phyloP scores from a whole-genome alignment of 2,113 vertebrate genomes.

The Triplophysa rosa region DNA sequence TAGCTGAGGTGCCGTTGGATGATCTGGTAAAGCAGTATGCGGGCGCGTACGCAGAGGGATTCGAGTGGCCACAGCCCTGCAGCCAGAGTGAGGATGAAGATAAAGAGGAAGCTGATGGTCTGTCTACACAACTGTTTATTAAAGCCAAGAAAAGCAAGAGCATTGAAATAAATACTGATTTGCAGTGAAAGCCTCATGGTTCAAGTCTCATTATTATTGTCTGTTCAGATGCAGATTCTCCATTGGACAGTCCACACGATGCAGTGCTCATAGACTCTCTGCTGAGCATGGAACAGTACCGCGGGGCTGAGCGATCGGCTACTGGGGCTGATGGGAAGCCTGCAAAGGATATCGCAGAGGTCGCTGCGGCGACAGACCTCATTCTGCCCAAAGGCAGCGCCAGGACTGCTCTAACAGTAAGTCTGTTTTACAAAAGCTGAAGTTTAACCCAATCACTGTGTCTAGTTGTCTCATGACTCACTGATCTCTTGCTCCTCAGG shows the following conservation, averaged over 20 bases:
- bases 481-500: constrained; percentile 58
- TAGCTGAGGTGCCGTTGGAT: constrained; percentile 89
- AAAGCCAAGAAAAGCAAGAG: background rate
- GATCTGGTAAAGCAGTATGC: constrained; percentile 89
- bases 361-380: constrained; percentile 84
- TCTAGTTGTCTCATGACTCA: background rate
- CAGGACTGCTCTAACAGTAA: constrained; percentile 81
- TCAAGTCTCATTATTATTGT: background rate
- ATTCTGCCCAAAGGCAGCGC: constrained; percentile 88
- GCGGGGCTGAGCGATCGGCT: constrained; percentile 72
- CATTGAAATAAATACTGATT: background rate
- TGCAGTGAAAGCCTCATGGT: background rate
- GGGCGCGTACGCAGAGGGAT: constrained; percentile 87
- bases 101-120: constrained; percentile 80
- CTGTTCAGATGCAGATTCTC: constrained; percentile 71
- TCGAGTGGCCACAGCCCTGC: constrained; percentile 85
- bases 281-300: constrained; percentile 84
- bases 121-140: background rate
- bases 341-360: constrained; percentile 84
- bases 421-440: constrained; percentile 32
- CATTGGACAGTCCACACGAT: constrained; percentile 73
- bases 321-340: constrained; percentile 73
- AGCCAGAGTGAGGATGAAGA: constrained; percentile 82
- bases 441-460: background rate
- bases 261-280: constrained; percentile 86